These are phyloP conservation scores for Borostomias antarcticus DNA, from an alignment of 2,797 vertebrate species.

Conservation along the genomic window DNA sequence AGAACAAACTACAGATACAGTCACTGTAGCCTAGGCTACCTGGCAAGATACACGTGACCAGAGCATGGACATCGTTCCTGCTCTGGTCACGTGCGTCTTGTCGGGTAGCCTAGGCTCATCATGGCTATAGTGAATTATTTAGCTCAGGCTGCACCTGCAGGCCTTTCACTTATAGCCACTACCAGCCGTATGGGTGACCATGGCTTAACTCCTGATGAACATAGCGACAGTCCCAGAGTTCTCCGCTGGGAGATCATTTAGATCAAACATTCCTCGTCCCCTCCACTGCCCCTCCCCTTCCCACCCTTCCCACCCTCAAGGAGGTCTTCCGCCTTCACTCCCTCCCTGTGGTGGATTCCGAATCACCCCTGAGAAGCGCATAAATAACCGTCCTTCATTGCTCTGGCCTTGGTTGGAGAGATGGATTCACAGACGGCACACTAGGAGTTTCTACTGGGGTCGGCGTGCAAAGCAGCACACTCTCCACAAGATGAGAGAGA, in stretches of 20 bases:
- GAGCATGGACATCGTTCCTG: too few relatives aligned
- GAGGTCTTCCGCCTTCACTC: background rate
- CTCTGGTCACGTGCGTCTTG: too few relatives aligned
- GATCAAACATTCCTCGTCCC: background rate
- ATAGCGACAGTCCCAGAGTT: too few relatives aligned
- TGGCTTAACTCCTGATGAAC: background rate
- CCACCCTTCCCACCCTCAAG: background rate
- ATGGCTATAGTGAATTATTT: background rate
- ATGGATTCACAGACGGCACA: background rate
- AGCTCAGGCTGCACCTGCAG: too few relatives aligned
- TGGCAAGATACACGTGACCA: background rate
- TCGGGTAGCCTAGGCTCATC: background rate
- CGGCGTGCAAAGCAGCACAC: background rate
- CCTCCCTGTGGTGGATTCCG: background rate
- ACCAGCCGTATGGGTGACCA: background rate
- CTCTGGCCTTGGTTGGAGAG: slow-evolving; percentile 12
- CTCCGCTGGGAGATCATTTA: background rate
- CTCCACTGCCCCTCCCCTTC: background rate
- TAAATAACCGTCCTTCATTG: background rate
- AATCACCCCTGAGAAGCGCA: background rate
- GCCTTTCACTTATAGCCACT: background rate
- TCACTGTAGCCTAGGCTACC: too few relatives aligned
- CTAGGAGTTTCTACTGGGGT: slow-evolving; percentile 4
- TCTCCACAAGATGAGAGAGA: background rate
- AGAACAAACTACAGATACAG: too few relatives aligned